These are phyloP conservation scores for Andricus quercusramuli DNA, from an alignment of 2,888 invertebrate genomes.

Conservation along the genomic window DNA sequence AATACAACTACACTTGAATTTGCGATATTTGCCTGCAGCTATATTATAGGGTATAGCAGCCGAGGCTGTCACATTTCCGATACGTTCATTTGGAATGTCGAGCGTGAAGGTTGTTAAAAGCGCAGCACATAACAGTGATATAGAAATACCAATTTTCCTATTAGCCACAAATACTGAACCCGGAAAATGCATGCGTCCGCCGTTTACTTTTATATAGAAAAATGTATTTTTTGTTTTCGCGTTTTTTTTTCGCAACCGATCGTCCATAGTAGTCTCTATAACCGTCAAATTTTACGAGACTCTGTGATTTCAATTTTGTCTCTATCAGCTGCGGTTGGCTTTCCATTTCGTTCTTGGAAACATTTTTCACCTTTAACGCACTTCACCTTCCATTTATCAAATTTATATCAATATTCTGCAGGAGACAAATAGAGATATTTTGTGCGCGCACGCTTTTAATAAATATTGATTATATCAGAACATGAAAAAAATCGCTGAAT, in stretches of 20 bases:
- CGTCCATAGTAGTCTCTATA: slow-evolving; percentile 17
- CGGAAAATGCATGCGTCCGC: not conserved
- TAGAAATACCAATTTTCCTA: slow-evolving; percentile 32
- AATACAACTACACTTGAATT: slow-evolving; percentile 10
- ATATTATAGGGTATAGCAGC: slow-evolving; percentile 11
- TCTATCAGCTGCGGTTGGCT: slow-evolving; percentile 22
- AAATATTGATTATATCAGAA: not conserved
- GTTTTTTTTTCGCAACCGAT: not conserved
- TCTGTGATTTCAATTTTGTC: slow-evolving; percentile 30
- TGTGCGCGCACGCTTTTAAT: not conserved
- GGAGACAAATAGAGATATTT: not conserved
- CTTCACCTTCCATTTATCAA: not conserved
- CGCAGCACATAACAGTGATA: slow-evolving; percentile 19
- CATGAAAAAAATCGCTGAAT: not conserved
- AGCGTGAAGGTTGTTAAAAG: slow-evolving; percentile 10
- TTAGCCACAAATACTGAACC: slow-evolving; percentile 12
- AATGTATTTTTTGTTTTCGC: not conserved
- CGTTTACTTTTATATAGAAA: slow-evolving; percentile 32
- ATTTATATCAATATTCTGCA: not conserved
- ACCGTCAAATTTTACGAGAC: slow-evolving; percentile 25
- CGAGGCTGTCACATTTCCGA: slow-evolving; percentile 28
- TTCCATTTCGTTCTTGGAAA: slow-evolving; percentile 10
- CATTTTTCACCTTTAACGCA: slow-evolving; percentile 24
- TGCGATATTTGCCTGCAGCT: slow-evolving; percentile 22
- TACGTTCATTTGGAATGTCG: slow-evolving; percentile 13